These are phyloP conservation scores for Bradypodion pumilum DNA, from an alignment of 2,797 vertebrate genomes.

Conservation along the genomic window DNA sequence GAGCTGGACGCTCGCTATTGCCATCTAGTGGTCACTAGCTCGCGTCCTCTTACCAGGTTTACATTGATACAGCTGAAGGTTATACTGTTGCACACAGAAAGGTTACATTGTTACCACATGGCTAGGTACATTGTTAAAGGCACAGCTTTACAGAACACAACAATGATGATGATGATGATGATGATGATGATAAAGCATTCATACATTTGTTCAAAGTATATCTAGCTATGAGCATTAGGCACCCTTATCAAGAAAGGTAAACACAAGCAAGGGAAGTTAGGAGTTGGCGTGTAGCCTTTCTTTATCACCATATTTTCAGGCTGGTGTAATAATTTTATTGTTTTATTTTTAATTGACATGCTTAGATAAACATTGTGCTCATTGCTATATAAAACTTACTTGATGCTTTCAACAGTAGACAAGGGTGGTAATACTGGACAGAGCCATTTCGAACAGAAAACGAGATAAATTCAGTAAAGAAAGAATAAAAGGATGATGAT, in stretches of 20 bases:
- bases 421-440: background rate
- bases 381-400: background rate
- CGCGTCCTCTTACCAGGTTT: no score
- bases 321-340: background rate
- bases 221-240: background rate
- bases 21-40: no score
- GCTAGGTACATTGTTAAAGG: no score
- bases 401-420: background rate
- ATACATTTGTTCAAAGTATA: background rate
- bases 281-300: background rate
- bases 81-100: no score
- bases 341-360: background rate
- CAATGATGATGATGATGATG: no score
- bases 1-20: no score
- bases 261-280: background rate
- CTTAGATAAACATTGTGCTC: background rate
- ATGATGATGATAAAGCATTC: no score
- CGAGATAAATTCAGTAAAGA: background rate
- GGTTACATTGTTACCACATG: no score
- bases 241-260: background rate
- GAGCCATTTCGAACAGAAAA: background rate
- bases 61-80: no score
- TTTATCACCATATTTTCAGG: constrained; percentile 4
- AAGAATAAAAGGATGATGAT: background rate
- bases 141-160: no score